Evolutionary conservation across 2,888 invertebrate genomes (phyloP).

Genomic region (Acheta domesticus): DNA sequence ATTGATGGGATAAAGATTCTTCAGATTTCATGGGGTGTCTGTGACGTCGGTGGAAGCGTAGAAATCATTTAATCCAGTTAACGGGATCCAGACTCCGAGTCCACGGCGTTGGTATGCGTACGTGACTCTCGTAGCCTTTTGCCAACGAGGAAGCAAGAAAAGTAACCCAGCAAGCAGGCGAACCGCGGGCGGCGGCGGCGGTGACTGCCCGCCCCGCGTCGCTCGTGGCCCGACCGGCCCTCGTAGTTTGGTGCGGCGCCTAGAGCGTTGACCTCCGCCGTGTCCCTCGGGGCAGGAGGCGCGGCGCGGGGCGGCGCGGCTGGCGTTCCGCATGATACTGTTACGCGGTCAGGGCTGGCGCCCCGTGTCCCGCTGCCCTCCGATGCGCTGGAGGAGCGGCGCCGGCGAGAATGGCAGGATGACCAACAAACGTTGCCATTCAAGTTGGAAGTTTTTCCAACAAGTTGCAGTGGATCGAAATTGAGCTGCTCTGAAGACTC

Average conservation of each 20-base stretch:
- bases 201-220: not conserved
- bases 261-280: not conserved
- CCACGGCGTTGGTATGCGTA: not conserved
- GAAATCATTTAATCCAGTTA: not conserved
- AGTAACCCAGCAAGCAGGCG: not conserved
- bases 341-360: not conserved
- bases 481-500: no score
- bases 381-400: not conserved
- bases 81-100: not conserved
- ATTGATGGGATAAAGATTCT: no score
- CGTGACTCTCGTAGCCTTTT: not conserved
- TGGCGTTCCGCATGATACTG: not conserved
- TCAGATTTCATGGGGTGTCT: not conserved
- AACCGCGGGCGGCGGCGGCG: no score
- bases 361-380: not conserved
- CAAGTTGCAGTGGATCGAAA: no score
- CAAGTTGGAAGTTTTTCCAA: no score
- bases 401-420: no score
- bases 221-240: not conserved
- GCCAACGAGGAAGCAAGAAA: constrained; percentile 11
- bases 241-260: not conserved
- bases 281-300: not conserved
- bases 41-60: not conserved
- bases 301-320: not conserved
- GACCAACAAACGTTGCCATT: no score